Percentiles rank a stretch among this genome's conserved stretches.
Conservation (phyloP, 35 echinoderm and acorn worm species). For the Diadema setosum region DNA sequence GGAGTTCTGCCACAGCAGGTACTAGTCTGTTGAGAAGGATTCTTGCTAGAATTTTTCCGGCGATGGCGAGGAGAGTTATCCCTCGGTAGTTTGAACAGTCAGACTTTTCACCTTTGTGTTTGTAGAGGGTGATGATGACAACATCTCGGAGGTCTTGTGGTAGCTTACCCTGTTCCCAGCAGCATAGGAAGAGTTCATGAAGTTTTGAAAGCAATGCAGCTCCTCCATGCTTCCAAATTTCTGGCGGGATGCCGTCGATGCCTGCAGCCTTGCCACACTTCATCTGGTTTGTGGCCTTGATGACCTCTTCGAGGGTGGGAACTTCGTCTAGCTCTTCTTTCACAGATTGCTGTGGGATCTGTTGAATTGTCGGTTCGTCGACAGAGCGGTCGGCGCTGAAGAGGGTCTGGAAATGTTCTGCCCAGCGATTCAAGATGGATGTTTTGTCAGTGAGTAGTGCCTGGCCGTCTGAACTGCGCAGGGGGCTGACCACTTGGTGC, state of each 20-base stretch:
- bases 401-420: slow-evolving; percentile 30
- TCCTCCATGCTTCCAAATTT: slow-evolving; percentile 19
- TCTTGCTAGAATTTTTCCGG: slow-evolving; percentile 39
- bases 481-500: not conserved
- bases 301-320: not conserved
- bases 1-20: not conserved
- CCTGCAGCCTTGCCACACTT: slow-evolving; percentile 18
- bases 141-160: slow-evolving; percentile 46
- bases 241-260: slow-evolving; percentile 18
- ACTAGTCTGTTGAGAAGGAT: slow-evolving; percentile 4
- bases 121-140: slow-evolving; percentile 48
- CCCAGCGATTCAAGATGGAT: not conserved
- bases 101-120: slow-evolving; percentile 32
- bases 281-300: not conserved
- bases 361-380: not conserved
- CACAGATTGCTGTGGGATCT: not conserved
- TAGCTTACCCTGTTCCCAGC: slow-evolving; percentile 24
- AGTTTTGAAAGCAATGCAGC: not conserved
- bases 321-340: not conserved
- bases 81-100: slow-evolving; percentile 51
- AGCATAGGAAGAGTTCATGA: slow-evolving; percentile 16
- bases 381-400: not conserved
- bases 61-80: slow-evolving; percentile 36
- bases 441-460: not conserved
- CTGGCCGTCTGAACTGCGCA: slow-evolving; percentile 20